Evolutionary conservation across 2,888 invertebrate species (phyloP).

Genomic region (Reticulitermes lucifugus): DNA sequence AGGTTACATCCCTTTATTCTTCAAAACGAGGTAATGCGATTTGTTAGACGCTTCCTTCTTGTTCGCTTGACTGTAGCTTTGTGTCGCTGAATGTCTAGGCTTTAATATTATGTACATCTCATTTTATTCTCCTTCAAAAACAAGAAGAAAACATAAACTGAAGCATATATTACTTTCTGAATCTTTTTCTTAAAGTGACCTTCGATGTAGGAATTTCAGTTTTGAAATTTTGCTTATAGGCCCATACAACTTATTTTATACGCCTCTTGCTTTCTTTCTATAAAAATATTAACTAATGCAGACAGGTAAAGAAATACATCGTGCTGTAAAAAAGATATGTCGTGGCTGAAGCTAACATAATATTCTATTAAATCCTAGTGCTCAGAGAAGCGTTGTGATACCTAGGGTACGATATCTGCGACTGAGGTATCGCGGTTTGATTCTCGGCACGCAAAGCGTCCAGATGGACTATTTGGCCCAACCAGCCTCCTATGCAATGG

Average conservation of each 20-base stretch:
- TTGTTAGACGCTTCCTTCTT: slow-evolving; percentile 10
- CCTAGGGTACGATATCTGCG: too few species aligned
- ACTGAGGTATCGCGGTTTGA: too few species aligned
- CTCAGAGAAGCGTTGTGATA: too few species aligned
- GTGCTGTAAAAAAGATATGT: too few species aligned
- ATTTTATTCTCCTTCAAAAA: slow-evolving; percentile 10
- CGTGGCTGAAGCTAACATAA: too few species aligned
- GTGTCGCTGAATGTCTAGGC: not conserved
- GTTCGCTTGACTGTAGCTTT: slow-evolving; percentile 6
- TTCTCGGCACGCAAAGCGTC: too few species aligned
- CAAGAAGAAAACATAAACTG: not conserved
- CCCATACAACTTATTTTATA: not conserved
- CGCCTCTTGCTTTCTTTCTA: not conserved
- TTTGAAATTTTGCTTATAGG: not conserved
- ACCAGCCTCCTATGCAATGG: too few species aligned
- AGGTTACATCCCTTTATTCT: slow-evolving; percentile 7
- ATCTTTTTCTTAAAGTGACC: not conserved
- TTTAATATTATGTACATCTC: not conserved
- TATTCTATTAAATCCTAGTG: too few species aligned
- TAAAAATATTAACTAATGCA: not conserved
- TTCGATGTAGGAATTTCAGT: not conserved
- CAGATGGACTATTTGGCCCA: too few species aligned
- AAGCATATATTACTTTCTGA: not conserved
- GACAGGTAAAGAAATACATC: too few species aligned
- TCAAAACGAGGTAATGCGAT: slow-evolving; percentile 18